These are phyloP conservation scores for Uromys caudimaculatus DNA, from an alignment of 2,797 vertebrate species.

Conservation along the genomic window DNA sequence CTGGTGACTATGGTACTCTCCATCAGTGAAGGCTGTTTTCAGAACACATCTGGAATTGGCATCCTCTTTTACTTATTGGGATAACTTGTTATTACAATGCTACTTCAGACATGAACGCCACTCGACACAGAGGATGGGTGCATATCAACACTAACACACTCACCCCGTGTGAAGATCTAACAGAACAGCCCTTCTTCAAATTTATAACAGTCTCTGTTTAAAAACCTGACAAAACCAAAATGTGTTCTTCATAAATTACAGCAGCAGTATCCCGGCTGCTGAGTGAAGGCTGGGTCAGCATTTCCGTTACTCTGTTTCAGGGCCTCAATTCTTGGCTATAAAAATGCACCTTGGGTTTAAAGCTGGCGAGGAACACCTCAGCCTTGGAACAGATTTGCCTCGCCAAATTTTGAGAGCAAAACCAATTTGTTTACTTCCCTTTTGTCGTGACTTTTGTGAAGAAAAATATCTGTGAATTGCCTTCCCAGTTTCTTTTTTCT, in stretches of 20 bases:
- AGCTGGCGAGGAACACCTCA: conserved; percentile 80
- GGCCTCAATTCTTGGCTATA: conserved; percentile 84
- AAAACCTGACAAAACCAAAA: conserved; percentile 90
- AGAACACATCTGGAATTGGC: conserved; percentile 26
- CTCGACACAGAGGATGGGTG: background rate
- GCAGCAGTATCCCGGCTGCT: conserved; percentile 81
- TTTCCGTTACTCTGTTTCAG: conserved; percentile 86
- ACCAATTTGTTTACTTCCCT: conserved; percentile 65
- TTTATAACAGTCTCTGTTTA: conserved; percentile 88
- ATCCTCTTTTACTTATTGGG: conserved; percentile 23
- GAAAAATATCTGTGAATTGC: conserved; percentile 58
- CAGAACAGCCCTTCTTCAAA: conserved; percentile 87
- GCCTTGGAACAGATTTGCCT: conserved; percentile 78
- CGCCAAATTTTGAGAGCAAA: conserved; percentile 83
- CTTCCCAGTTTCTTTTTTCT: background rate
- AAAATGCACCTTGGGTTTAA: conserved; percentile 85
- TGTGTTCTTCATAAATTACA: conserved; percentile 89
- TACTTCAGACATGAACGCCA: background rate
- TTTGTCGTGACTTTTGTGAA: conserved; percentile 39
- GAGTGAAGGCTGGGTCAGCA: conserved; percentile 88
- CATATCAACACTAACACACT: conserved; percentile 78
- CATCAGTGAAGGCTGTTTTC: conserved; percentile 21
- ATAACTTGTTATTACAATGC: conserved; percentile 5
- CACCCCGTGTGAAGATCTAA: conserved; percentile 81
- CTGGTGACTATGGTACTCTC: background rate